Base-by-base conservation (phyloP, 1,140 invertebrate genomes). In the Archegozetes longisetosus region DNA sequence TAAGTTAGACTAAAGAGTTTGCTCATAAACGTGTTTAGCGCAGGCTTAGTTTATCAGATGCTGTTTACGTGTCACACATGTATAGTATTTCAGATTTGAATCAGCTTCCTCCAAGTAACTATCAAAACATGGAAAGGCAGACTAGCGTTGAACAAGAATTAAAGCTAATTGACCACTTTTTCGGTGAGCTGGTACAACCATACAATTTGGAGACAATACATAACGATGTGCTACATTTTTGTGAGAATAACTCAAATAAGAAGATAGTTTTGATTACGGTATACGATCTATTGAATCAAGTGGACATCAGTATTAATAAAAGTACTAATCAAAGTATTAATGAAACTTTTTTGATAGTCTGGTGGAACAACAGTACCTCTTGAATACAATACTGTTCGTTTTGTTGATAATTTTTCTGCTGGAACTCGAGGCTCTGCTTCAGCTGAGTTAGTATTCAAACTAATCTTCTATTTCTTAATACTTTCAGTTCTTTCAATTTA, bases 341-440 rank as follows among this genome's bases (percentile, higher is more conserved):
- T 51, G 13, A 24, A 24, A 1, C 24, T 55, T 27, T 6, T 12
- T 9, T 55, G 12, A 12, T 29, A 63, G 62, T 95, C 90, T 66
- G 93, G 93, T 23, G 94, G 94, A 28, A 98, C 94, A 22, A 94
- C 86, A 25, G 88, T 97, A 1, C 94, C 94, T 1, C 73, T 98
- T 51, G 95, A 98, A 70, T 86, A 91, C 67, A 93, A 94, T 67
- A 96, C 92, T 3, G 94, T 98, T 0, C 78, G 95, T 52, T 98
- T 88, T 74, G 88, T 98, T 49, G 94, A 98, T 69, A 98, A 98
- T 76, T 98, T 98, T 73, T 97, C 92, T 72, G 86, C 88, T 17
- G 95, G 95, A 40, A 94, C 84, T 0, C 78, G 95, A 66, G 95
- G 95, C 26, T 83, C 94, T 0, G 80, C 88, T 1, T 97, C 92